These are phyloP conservation scores for Callorhinus ursinus DNA, from an alignment of 2,113 vertebrate genomes.

Conservation along the genomic window DNA sequence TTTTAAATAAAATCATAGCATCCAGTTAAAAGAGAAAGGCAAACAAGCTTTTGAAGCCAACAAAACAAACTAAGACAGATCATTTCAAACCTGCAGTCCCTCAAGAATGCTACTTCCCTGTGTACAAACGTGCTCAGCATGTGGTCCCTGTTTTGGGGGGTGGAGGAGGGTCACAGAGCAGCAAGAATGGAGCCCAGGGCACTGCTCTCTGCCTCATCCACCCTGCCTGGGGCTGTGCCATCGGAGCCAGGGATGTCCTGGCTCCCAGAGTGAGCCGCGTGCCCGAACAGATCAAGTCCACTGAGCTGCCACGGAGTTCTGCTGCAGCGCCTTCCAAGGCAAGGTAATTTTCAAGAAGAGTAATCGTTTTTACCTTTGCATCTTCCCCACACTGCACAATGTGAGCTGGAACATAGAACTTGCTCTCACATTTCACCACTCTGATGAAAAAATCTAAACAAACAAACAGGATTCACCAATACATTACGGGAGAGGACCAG, in stretches of 20 bases:
- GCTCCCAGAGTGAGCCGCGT: too few species aligned
- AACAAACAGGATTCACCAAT: not conserved
- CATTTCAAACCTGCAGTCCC: rapidly evolving
- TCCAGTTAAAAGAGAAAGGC: not conserved
- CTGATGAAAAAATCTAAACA: not conserved
- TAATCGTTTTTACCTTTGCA: not conserved
- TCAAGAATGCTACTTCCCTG: too few species aligned
- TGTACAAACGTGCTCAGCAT: not conserved
- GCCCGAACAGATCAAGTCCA: not conserved
- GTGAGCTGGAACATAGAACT: not conserved
- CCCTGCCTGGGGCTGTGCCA: not conserved
- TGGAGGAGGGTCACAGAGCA: not conserved
- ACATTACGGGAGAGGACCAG: rapidly evolving
- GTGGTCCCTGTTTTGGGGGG: rapidly evolving
- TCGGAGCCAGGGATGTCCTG: not conserved
- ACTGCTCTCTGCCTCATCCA: not conserved
- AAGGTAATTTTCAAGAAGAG: not conserved
- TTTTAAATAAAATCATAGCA: not conserved
- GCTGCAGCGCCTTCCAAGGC: too few species aligned
- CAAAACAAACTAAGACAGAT: not conserved
- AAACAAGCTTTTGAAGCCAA: not conserved
- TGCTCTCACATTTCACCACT: not conserved
- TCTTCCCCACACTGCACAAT: not conserved
- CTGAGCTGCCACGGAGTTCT: not conserved
- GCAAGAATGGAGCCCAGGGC: not conserved